phyloP scores from a whole-genome alignment of 2,888 invertebrate species.

The Gandaritis pyraliata region DNA sequence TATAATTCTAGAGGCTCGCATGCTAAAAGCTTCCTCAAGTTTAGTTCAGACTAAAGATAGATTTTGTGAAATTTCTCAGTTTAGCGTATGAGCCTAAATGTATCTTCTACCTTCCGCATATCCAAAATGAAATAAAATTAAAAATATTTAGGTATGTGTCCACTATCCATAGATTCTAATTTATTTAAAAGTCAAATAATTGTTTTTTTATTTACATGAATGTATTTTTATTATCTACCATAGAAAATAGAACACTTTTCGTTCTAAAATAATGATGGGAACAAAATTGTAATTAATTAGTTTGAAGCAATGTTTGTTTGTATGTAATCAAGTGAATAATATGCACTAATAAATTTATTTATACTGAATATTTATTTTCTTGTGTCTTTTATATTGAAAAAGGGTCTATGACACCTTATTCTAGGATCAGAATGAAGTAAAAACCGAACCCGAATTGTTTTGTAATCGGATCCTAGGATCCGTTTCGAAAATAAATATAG shows the following conservation, averaged over 20 bases:
- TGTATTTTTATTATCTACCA: not conserved
- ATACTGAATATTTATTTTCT: conserved; percentile 34
- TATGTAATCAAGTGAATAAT: conserved; percentile 55
- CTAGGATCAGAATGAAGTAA: too few relatives aligned
- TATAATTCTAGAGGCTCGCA: not conserved
- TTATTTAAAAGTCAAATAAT: conserved; percentile 6
- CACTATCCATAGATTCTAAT: conserved; percentile 1
- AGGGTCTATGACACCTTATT: too few relatives aligned
- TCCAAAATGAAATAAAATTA: not conserved
- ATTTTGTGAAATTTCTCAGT: too few relatives aligned
- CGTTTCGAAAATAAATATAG: too few relatives aligned
- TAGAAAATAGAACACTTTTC: conserved; percentile 5
- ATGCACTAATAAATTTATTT: conserved; percentile 59
- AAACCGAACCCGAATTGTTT: too few relatives aligned
- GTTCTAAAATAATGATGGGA: conserved; percentile 24
- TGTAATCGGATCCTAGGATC: too few relatives aligned
- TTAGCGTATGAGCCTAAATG: too few relatives aligned
- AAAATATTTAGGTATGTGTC: not conserved
- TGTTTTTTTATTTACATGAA: conserved; percentile 5
- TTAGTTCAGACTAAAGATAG: too few relatives aligned
- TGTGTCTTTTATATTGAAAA: not conserved
- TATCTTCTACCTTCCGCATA: too few relatives aligned
- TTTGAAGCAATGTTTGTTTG: conserved; percentile 41
- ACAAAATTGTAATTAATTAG: conserved; percentile 42
- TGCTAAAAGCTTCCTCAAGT: too few relatives aligned